These are phyloP conservation scores for Heptranchias perlo DNA, from an alignment of 2,113 vertebrate genomes.

Conservation along the genomic window DNA sequence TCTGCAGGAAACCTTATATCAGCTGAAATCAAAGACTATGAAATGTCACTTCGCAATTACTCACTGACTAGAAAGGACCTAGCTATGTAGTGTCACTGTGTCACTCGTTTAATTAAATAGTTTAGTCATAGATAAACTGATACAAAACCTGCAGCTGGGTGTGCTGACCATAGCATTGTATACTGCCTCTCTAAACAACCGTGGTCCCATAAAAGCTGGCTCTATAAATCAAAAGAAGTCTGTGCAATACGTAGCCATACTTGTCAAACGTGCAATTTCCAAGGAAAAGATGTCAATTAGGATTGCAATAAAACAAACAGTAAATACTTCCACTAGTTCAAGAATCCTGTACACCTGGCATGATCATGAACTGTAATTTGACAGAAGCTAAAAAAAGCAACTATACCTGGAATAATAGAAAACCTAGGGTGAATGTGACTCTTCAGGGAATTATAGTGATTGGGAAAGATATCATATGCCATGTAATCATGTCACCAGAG, in stretches of 20 bases:
- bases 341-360: background rate
- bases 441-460: background rate
- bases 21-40: background rate
- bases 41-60: slow-evolving; percentile 21
- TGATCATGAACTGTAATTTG: background rate
- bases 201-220: background rate
- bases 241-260: background rate
- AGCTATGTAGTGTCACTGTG: background rate
- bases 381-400: background rate
- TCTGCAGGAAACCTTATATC: background rate
- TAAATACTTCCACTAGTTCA: slow-evolving; percentile 2
- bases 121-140: background rate
- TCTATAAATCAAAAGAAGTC: background rate
- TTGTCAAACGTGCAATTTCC: background rate
- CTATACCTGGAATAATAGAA: background rate
- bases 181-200: background rate
- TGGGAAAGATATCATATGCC: slow-evolving; percentile 8
- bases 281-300: slow-evolving; percentile 29
- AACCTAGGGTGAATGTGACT: slow-evolving; percentile 16
- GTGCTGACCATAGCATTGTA: background rate
- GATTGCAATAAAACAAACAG: slow-evolving; percentile 30
- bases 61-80: background rate
- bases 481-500: background rate
- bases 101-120: slow-evolving; percentile 12
- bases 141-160: background rate